phyloP scores from a whole-genome alignment of 2,888 invertebrate species.

The Petrophora chlorosata region DNA sequence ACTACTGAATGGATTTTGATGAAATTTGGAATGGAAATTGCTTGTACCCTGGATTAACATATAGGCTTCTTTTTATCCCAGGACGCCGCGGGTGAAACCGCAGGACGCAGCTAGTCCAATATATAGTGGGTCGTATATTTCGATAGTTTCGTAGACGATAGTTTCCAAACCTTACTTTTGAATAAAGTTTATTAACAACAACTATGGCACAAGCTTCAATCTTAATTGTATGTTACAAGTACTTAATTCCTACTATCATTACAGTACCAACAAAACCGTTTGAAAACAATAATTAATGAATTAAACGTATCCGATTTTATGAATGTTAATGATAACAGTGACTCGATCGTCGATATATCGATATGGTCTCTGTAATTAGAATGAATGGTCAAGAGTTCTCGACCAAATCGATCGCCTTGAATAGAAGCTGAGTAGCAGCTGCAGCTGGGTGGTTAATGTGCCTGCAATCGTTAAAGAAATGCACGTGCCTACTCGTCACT shows the following conservation, averaged over 20 bases:
- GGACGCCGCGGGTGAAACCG: too few relatives aligned
- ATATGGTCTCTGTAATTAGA: slow-evolving; percentile 69
- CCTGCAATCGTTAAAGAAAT: slow-evolving; percentile 39
- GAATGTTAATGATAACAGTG: slow-evolving; percentile 72
- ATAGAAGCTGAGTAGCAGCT: slow-evolving; percentile 51
- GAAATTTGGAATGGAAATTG: too few relatives aligned
- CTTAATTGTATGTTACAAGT: too few relatives aligned
- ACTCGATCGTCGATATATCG: slow-evolving; percentile 54
- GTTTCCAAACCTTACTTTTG: too few relatives aligned
- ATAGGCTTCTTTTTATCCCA: too few relatives aligned
- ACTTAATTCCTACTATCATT: slow-evolving; percentile 10
- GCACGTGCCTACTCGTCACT: slow-evolving; percentile 21
- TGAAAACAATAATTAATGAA: slow-evolving; percentile 68
- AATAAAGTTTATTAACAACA: too few relatives aligned
- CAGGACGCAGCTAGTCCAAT: too few relatives aligned
- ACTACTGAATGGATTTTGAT: too few relatives aligned
- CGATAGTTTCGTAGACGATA: too few relatives aligned
- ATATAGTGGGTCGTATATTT: too few relatives aligned
- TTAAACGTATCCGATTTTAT: slow-evolving; percentile 71
- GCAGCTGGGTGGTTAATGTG: slow-evolving; percentile 56
- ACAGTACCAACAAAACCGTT: slow-evolving; percentile 13
- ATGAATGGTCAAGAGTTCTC: slow-evolving; percentile 67
- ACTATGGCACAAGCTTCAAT: too few relatives aligned
- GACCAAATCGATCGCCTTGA: slow-evolving; percentile 58
- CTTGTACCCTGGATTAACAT: too few relatives aligned